Evolutionary conservation across 2,797 vertebrate genomes (phyloP).

Genomic region (Hapalemur alaotrensis): DNA sequence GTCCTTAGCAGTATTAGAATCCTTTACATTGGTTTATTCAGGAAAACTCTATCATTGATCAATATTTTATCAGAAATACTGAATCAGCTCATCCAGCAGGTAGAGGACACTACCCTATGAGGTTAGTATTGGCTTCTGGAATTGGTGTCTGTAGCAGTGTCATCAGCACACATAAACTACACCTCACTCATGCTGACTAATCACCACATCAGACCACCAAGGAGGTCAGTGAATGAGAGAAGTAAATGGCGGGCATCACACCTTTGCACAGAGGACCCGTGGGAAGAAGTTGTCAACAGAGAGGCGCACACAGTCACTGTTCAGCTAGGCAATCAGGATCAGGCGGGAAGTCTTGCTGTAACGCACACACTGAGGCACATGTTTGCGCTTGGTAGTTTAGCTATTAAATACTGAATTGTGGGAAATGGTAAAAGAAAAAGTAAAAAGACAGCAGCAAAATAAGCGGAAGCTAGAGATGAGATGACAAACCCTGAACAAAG

Average conservation of each 20-base stretch:
- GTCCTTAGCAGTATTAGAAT: not conserved
- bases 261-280: not conserved
- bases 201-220: not conserved
- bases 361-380: not conserved
- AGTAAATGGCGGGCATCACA: not conserved
- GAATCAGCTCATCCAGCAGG: not conserved
- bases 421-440: not conserved
- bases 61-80: not conserved
- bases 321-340: not conserved
- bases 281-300: not conserved
- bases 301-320: not conserved
- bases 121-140: not conserved
- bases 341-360: not conserved
- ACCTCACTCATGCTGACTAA: not conserved
- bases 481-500: not conserved
- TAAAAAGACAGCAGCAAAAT: not conserved
- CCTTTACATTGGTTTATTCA: not conserved
- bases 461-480: not conserved
- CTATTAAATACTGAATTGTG: not conserved
- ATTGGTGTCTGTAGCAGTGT: not conserved
- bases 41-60: not conserved
- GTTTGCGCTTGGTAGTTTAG: not conserved
- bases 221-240: not conserved
- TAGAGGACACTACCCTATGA: not conserved
- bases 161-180: not conserved